Conservation (phyloP, 2,113 vertebrate genomes). For the Ceyx melanurus region DNA sequence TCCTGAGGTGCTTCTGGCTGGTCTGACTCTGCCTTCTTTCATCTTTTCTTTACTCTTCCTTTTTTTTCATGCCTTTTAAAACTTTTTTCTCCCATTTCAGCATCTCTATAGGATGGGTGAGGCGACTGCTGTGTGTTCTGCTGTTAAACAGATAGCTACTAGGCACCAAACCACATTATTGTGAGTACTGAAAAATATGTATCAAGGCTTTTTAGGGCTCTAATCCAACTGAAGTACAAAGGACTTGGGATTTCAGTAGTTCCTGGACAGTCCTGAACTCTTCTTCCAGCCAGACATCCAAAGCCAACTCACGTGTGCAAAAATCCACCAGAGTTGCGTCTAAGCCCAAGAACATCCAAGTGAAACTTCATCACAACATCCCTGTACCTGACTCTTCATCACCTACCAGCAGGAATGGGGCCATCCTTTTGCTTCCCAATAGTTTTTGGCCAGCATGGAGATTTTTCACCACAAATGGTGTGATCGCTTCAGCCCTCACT, state of each 20-base stretch:
- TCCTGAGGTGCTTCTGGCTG: neutral
- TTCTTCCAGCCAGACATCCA: neutral
- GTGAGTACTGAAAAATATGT: neutral
- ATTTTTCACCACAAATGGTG: neutral
- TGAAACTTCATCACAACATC: neutral
- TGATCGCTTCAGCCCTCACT: fast-evolving
- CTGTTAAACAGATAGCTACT: neutral
- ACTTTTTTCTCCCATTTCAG: conserved; percentile 8
- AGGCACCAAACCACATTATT: neutral
- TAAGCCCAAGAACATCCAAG: neutral
- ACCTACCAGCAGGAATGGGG: neutral
- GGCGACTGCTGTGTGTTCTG: neutral
- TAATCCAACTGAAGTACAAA: neutral
- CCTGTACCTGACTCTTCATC: fast-evolving
- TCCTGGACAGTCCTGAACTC: neutral
- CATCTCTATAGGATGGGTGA: neutral
- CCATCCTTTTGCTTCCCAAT: neutral
- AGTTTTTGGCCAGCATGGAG: neutral
- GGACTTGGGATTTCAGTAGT: neutral
- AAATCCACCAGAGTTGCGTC: neutral
- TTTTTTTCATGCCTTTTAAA: neutral
- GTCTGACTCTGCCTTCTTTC: neutral
- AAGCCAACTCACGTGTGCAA: fast-evolving
- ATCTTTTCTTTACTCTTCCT: neutral
- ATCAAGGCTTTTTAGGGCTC: neutral